Percentiles rank a stretch among this genome's conserved stretches.
These are phyloP conservation scores for Crotalus horridus DNA, from an alignment of 2,113 vertebrate genomes.

Conservation along the genomic window DNA sequence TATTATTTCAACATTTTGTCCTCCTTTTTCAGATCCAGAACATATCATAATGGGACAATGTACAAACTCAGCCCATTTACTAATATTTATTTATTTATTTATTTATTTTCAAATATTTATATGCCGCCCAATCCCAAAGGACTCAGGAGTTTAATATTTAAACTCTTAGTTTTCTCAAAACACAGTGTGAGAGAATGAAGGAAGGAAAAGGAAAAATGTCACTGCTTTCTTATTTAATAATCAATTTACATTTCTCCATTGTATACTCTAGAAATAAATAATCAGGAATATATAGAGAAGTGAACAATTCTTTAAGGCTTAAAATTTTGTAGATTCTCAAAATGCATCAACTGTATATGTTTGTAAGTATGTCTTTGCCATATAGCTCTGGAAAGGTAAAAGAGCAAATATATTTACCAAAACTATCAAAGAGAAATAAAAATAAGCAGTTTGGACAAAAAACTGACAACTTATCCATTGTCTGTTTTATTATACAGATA, in stretches of 20 bases:
- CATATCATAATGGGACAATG: background rate
- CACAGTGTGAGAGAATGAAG: background rate
- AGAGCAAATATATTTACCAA: constrained; percentile 55
- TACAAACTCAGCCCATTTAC: background rate
- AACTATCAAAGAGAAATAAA: constrained; percentile 61
- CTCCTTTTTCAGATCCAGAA: background rate
- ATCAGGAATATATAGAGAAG: constrained; percentile 64
- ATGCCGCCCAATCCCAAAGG: too few relatives aligned
- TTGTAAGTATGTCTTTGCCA: constrained; percentile 61
- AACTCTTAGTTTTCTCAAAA: background rate
- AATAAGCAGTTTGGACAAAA: constrained; percentile 61
- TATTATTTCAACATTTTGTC: too few relatives aligned
- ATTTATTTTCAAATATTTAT: too few relatives aligned
- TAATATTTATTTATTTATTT: too few relatives aligned
- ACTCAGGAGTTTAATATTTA: too few relatives aligned
- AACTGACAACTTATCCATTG: constrained; percentile 27
- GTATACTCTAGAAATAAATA: constrained; percentile 73
- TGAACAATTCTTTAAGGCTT: constrained; percentile 36
- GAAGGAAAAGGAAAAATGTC: constrained; percentile 58
- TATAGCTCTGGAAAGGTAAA: constrained; percentile 57
- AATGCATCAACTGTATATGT: constrained; percentile 40
- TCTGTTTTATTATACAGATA: background rate
- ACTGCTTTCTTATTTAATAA: constrained; percentile 63
- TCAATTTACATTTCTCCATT: constrained; percentile 70
- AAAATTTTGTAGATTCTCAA: constrained; percentile 65